phyloP scores from a whole-genome alignment of 37 sponge, comb jelly and placozoan genomes.

The Corticium candelabrum region DNA sequence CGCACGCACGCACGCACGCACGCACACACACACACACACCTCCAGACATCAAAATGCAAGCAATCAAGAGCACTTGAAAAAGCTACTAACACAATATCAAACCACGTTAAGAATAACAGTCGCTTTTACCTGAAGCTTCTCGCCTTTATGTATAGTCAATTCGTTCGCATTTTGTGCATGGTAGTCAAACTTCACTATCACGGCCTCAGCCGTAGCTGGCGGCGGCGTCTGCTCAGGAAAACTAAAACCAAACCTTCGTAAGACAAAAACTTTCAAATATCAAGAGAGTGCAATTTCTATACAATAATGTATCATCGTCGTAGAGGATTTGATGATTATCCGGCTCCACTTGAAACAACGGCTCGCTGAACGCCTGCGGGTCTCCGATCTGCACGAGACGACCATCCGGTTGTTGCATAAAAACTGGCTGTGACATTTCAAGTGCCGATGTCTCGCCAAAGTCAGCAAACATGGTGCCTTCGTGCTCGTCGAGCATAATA shows the following conservation, averaged over 20 bases:
- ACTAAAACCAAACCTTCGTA: background rate
- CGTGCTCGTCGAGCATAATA: too few species aligned
- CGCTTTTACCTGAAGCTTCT: slow-evolving; percentile 31
- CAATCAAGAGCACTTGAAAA: too few species aligned
- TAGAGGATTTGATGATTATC: background rate
- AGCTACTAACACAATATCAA: too few species aligned
- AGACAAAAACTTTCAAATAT: too few species aligned
- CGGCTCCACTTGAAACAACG: background rate
- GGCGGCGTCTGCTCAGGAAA: background rate
- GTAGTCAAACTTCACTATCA: slow-evolving; percentile 18
- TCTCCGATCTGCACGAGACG: background rate
- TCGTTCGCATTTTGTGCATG: slow-evolving; percentile 24
- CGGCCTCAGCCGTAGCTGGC: background rate
- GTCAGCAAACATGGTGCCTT: too few species aligned
- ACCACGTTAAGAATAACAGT: background rate
- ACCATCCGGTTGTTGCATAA: background rate
- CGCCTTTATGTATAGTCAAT: slow-evolving; percentile 34
- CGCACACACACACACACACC: too few species aligned
- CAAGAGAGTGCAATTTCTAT: too few species aligned
- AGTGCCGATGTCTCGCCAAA: too few species aligned
- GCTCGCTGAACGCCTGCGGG: background rate
- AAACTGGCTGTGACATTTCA: background rate
- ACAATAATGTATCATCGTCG: background rate
- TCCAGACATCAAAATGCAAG: too few species aligned
- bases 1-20: too few species aligned